A percentile compares a stretch with the other conserved stretches of the same genome.
Evolutionary conservation across 2,888 invertebrate species (phyloP).

Genomic region (Parascotia fuliginaria): DNA sequence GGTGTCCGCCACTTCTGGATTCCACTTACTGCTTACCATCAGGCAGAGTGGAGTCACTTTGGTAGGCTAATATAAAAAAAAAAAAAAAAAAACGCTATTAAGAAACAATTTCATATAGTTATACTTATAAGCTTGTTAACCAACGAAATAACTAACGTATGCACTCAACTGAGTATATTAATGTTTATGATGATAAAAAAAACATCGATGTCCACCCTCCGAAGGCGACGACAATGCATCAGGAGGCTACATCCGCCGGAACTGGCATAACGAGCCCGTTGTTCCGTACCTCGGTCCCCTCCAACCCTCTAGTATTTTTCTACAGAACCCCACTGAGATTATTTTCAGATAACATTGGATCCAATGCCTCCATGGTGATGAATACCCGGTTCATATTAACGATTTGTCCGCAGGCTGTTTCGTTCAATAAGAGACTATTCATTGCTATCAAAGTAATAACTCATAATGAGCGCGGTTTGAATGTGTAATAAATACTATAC

Average conservation of each 20-base stretch:
- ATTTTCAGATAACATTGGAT: constrained; percentile 74
- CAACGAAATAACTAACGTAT: constrained; percentile 42
- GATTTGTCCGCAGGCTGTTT: constrained; percentile 71
- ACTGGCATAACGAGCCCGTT: constrained; percentile 82
- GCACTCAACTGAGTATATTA: constrained; percentile 56
- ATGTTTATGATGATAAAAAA: constrained; percentile 75
- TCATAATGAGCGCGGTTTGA: constrained; percentile 49
- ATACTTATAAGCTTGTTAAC: too few species aligned
- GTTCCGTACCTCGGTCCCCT: constrained; percentile 62
- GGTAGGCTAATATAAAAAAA: too few species aligned
- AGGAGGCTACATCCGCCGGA: constrained; percentile 82
- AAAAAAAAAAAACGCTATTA: too few species aligned
- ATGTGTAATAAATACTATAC: neutral
- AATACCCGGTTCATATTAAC: constrained; percentile 75
- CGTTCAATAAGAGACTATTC: constrained; percentile 49
- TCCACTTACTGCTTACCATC: too few species aligned
- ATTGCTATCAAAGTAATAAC: constrained; percentile 54
- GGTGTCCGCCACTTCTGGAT: too few species aligned
- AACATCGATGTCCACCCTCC: constrained; percentile 76
- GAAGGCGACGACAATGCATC: constrained; percentile 77
- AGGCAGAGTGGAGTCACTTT: too few species aligned
- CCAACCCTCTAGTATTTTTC: constrained; percentile 36
- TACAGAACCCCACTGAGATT: constrained; percentile 65
- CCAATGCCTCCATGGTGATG: constrained; percentile 74
- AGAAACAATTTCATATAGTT: too few species aligned